A percentile compares a stretch with the other conserved stretches of the same genome.
These are phyloP conservation scores for Perognathus longimembris DNA, from an alignment of 2,113 vertebrate genomes.

Conservation along the genomic window DNA sequence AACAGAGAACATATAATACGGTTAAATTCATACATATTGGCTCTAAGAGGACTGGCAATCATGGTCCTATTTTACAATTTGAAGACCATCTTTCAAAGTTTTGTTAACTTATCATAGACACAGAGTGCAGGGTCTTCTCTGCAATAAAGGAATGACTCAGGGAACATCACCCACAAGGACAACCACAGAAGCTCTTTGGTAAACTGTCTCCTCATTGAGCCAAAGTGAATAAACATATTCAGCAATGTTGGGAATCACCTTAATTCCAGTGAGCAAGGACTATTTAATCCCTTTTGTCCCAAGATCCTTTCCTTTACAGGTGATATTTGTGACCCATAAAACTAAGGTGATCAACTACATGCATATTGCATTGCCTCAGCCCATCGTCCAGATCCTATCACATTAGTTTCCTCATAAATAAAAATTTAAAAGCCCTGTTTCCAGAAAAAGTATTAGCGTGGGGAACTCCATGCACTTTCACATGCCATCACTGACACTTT, in stretches of 20 bases:
- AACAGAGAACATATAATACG: not conserved
- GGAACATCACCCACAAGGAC: conserved; percentile 20
- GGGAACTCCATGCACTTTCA: conserved; percentile 67
- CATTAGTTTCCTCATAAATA: conserved; percentile 37
- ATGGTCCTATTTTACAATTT: conserved; percentile 13
- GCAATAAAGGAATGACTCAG: not conserved
- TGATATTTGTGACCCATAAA: conserved; percentile 38
- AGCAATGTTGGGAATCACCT: conserved; percentile 34
- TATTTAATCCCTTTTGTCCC: conserved; percentile 5
- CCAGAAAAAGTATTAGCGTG: not conserved
- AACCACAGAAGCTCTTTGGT: not conserved
- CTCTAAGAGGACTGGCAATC: not conserved
- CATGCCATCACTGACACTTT: conserved; percentile 43
- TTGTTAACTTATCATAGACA: not conserved
- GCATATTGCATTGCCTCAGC: conserved; percentile 16
- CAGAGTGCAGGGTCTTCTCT: conserved; percentile 6
- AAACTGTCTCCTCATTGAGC: conserved; percentile 17
- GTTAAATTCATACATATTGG: not conserved
- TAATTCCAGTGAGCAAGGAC: not conserved
- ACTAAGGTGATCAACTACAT: conserved; percentile 26
- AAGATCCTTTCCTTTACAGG: not conserved
- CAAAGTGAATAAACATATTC: conserved; percentile 15
- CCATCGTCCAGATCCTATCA: not conserved
- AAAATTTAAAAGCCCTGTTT: not conserved
- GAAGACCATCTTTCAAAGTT: conserved; percentile 60